phyloP scores from a whole-genome alignment of 1,140 invertebrate genomes.

The Pemphigus obesinymphae region DNA sequence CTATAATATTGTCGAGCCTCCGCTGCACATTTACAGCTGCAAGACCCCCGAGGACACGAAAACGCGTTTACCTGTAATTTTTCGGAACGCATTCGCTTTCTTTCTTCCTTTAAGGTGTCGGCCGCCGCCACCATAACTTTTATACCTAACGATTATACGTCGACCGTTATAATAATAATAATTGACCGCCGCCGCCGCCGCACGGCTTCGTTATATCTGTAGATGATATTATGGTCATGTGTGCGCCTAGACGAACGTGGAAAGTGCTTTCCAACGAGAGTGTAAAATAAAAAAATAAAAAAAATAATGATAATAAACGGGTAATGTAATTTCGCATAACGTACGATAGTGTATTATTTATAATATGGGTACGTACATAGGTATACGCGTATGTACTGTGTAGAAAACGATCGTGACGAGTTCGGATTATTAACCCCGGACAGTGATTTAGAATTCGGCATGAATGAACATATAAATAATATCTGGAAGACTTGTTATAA shows the following conservation, averaged over 20 bases:
- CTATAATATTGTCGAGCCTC: neutral
- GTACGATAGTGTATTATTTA: neutral
- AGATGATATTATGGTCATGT: neutral
- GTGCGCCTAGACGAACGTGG: neutral
- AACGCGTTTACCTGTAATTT: constrained; percentile 21
- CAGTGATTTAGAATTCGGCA: neutral
- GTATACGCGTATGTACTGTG: neutral
- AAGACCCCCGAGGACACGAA: neutral
- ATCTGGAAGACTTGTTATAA: neutral
- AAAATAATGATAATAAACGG: too few species aligned
- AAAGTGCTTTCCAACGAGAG: constrained; percentile 33
- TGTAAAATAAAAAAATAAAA: too few species aligned
- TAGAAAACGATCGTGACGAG: constrained; percentile 9
- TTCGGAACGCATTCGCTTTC: constrained; percentile 24
- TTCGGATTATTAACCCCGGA: neutral
- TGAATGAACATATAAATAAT: neutral
- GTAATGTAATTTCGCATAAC: constrained; percentile 2
- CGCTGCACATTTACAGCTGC: neutral
- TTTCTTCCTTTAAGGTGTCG: constrained; percentile 12
- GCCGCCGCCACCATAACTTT: neutral
- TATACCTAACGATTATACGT: neutral
- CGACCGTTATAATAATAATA: constrained; percentile 11
- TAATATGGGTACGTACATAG: neutral
- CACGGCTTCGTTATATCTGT: neutral
- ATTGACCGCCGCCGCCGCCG: neutral